Evolutionary conservation across 2,113 vertebrate species (phyloP).

Genomic region (Lophochroa leadbeateri): DNA sequence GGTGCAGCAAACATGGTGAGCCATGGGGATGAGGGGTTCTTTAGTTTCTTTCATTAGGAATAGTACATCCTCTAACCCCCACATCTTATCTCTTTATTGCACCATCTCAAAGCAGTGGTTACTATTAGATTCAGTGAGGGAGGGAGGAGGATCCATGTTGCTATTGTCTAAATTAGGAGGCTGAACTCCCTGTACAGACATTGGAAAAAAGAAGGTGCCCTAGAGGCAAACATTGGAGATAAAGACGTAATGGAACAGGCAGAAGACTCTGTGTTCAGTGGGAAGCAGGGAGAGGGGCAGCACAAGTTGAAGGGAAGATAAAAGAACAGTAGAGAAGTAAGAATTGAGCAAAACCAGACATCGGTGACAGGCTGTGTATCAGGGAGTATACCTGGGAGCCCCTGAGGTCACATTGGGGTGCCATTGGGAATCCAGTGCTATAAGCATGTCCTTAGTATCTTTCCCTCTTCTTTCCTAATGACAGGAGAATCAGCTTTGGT

Average conservation of each 20-base stretch:
- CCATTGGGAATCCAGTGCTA: background rate
- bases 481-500: background rate
- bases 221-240: background rate
- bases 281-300: background rate
- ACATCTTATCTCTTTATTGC: background rate
- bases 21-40: background rate
- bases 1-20: background rate
- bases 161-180: background rate
- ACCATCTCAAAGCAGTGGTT: background rate
- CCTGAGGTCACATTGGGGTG: background rate
- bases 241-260: background rate
- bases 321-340: background rate
- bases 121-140: background rate
- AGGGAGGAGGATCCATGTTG: background rate
- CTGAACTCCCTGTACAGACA: background rate
- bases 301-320: background rate
- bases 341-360: background rate
- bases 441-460: background rate
- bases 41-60: background rate
- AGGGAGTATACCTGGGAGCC: background rate
- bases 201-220: background rate
- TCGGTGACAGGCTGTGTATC: background rate
- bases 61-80: background rate
- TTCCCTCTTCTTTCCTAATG: background rate
- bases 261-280: background rate